These are phyloP conservation scores for Liolophura sinensis DNA, from an alignment of 1,140 invertebrate species.

Conservation along the genomic window DNA sequence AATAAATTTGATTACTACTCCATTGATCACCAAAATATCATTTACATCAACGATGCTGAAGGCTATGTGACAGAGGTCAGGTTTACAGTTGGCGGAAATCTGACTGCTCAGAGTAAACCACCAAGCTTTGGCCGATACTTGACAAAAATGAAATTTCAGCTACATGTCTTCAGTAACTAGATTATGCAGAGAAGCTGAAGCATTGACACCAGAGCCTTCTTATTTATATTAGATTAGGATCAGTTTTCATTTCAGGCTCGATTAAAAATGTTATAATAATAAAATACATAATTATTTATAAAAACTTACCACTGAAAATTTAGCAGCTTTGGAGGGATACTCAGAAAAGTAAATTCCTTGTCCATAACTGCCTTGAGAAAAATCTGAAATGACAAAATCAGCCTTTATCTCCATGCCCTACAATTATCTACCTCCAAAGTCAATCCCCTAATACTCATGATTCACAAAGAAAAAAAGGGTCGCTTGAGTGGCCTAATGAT, in stretches of 20 bases:
- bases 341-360: slow-evolving; percentile 51
- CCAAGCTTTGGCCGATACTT: too few relatives aligned
- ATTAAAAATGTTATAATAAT: slow-evolving; percentile 5
- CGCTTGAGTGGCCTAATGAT: too few relatives aligned
- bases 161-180: neutral
- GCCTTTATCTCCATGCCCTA: neutral
- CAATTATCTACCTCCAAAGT: neutral
- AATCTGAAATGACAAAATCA: slow-evolving; percentile 37
- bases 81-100: too few relatives aligned
- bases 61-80: too few relatives aligned
- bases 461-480: neutral
- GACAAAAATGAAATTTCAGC: too few relatives aligned
- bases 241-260: neutral
- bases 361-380: slow-evolving; percentile 48
- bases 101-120: too few relatives aligned
- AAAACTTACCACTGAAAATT: slow-evolving; percentile 46
- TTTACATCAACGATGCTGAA: too few relatives aligned
- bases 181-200: neutral
- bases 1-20: too few relatives aligned
- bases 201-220: neutral
- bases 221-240: neutral
- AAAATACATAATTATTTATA: neutral
- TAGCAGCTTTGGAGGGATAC: slow-evolving; percentile 50
- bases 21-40: too few relatives aligned
- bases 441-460: neutral